phyloP scores from a whole-genome alignment of 2,113 vertebrate genomes.

The Accipiter virgatus region DNA sequence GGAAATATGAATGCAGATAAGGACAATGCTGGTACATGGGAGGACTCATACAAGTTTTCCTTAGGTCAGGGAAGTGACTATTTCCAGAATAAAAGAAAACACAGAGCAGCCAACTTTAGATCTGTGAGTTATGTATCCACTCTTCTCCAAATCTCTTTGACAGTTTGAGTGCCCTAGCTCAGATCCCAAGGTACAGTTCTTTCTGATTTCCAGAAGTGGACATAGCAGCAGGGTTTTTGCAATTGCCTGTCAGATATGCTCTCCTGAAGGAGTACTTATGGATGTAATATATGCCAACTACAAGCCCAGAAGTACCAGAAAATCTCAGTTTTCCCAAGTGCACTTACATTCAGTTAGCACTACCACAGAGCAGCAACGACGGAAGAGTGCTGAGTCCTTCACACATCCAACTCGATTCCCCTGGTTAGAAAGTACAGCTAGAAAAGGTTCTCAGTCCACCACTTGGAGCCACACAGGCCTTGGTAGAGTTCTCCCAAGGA shows the following conservation, averaged over 20 bases:
- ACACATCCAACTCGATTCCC: accelerated
- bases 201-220: background rate
- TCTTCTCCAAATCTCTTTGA: background rate
- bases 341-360: background rate
- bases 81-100: background rate
- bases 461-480: background rate
- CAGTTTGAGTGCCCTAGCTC: background rate
- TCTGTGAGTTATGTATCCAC: background rate
- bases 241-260: background rate
- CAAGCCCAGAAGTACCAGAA: background rate
- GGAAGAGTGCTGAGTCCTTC: background rate
- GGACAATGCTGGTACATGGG: background rate
- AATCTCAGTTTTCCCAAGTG: background rate
- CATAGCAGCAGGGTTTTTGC: background rate
- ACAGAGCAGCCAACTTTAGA: background rate
- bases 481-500: background rate
- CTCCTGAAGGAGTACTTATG: background rate
- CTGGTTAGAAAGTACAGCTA: background rate
- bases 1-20: background rate
- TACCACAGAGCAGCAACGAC: background rate
- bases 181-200: background rate
- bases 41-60: background rate
- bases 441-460: background rate
- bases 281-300: background rate
- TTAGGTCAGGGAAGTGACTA: background rate